phyloP scores from a whole-genome alignment of 1,140 invertebrate genomes.

The Gonatopus flavifemur region DNA sequence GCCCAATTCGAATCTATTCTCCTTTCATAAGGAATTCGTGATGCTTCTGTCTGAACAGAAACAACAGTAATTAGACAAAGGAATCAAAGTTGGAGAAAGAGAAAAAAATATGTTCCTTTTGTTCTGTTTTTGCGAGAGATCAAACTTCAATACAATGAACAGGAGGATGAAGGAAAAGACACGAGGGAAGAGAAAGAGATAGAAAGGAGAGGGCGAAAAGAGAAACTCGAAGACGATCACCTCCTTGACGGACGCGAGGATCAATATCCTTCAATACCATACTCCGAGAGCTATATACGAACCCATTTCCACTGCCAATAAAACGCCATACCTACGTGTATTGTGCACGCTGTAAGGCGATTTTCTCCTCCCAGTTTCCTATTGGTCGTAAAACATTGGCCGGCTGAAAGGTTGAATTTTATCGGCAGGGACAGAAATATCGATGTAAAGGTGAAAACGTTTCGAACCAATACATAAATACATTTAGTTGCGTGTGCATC shows the following conservation, averaged over 20 bases:
- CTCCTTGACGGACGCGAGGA: constrained; percentile 57
- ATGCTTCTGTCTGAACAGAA: too few species aligned
- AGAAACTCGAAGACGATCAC: constrained; percentile 47
- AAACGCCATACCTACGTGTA: constrained; percentile 56
- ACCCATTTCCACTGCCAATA: constrained; percentile 56
- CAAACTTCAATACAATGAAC: constrained; percentile 7
- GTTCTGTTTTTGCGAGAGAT: neutral
- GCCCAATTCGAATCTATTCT: too few species aligned
- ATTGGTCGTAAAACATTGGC: constrained; percentile 57
- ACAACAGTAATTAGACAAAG: too few species aligned
- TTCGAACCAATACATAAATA: constrained; percentile 21
- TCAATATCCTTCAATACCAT: constrained; percentile 59
- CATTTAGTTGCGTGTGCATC: too few species aligned
- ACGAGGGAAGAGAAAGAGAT: constrained; percentile 24
- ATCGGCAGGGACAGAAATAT: constrained; percentile 51
- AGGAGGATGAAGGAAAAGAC: constrained; percentile 7
- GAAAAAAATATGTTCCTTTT: too few species aligned
- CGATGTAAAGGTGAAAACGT: constrained; percentile 46
- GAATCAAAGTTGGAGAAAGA: too few species aligned
- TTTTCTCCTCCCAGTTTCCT: constrained; percentile 51
- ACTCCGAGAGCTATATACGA: constrained; percentile 53
- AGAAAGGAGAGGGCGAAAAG: constrained; percentile 26
- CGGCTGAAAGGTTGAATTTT: constrained; percentile 56
- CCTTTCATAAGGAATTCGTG: too few species aligned
- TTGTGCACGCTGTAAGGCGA: constrained; percentile 46